phyloP scores from a whole-genome alignment of 2,113 vertebrate genomes.

The Tenebrosternarchus preto region DNA sequence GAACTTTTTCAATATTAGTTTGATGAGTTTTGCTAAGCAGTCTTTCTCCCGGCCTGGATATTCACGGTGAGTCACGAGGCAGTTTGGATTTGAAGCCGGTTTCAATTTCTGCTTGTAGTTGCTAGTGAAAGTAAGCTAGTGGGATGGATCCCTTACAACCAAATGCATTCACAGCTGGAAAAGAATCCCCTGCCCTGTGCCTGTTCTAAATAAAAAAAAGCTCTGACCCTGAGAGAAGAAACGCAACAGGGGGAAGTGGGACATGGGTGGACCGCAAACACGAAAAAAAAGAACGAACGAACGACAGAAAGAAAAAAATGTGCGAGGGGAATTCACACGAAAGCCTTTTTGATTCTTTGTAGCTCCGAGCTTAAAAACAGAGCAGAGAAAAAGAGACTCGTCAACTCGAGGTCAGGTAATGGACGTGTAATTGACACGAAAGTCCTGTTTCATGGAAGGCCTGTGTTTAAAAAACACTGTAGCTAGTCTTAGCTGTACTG shows the following conservation, averaged over 20 bases:
- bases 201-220: background rate
- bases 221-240: constrained; percentile 11
- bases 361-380: background rate
- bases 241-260: constrained; percentile 57
- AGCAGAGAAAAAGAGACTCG: background rate
- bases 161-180: background rate
- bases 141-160: too few species aligned
- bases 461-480: too few species aligned
- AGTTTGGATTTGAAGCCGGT: background rate
- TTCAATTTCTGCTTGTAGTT: background rate
- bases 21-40: background rate
- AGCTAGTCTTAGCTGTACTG: background rate
- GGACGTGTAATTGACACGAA: too few species aligned
- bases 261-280: constrained; percentile 46
- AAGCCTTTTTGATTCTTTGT: constrained; percentile 22
- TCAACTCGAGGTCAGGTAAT: background rate
- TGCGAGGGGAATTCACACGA: constrained; percentile 42
- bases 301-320: background rate
- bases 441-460: too few species aligned
- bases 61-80: background rate
- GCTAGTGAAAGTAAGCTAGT: too few species aligned
- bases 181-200: background rate
- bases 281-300: constrained; percentile 1
- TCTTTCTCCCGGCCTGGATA: background rate
- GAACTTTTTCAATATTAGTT: background rate